Conservation (phyloP, 2,888 invertebrate genomes). For the Emmelina monodactyla region DNA sequence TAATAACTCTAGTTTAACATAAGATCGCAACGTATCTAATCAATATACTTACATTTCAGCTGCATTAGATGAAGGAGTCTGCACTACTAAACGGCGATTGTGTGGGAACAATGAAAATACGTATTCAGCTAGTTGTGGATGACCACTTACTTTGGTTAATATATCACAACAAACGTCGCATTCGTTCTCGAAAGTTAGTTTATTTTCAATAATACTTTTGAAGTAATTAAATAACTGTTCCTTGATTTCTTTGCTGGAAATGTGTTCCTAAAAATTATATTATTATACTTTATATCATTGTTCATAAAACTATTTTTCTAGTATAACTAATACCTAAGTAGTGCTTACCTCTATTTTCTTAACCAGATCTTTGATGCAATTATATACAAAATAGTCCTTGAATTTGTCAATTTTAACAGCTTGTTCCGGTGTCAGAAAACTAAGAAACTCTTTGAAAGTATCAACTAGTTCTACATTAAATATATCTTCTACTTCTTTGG, state of each 20-base stretch:
- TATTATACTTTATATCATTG: too few species aligned
- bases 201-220: too few species aligned
- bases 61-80: too few species aligned
- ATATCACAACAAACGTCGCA: slow-evolving; percentile 35
- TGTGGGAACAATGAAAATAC: slow-evolving; percentile 44
- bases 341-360: slow-evolving; percentile 33
- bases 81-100: too few species aligned
- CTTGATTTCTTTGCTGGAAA: slow-evolving; percentile 19
- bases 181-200: too few species aligned
- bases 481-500: slow-evolving; percentile 19
- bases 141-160: slow-evolving; percentile 19
- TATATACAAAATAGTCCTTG: slow-evolving; percentile 37
- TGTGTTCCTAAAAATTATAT: slow-evolving; percentile 23
- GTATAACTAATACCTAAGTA: too few species aligned
- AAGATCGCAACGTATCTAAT: too few species aligned
- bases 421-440: slow-evolving; percentile 42
- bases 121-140: slow-evolving; percentile 31
- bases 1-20: too few species aligned
- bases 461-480: slow-evolving; percentile 28
- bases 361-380: slow-evolving; percentile 28
- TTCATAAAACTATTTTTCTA: too few species aligned
- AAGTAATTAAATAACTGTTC: slow-evolving; percentile 21
- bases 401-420: slow-evolving; percentile 33
- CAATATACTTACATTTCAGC: slow-evolving; percentile 1
- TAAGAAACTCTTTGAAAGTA: slow-evolving; percentile 38